These are phyloP conservation scores for Dasyprocta punctata DNA, from an alignment of 2,113 vertebrate species.

Conservation along the genomic window DNA sequence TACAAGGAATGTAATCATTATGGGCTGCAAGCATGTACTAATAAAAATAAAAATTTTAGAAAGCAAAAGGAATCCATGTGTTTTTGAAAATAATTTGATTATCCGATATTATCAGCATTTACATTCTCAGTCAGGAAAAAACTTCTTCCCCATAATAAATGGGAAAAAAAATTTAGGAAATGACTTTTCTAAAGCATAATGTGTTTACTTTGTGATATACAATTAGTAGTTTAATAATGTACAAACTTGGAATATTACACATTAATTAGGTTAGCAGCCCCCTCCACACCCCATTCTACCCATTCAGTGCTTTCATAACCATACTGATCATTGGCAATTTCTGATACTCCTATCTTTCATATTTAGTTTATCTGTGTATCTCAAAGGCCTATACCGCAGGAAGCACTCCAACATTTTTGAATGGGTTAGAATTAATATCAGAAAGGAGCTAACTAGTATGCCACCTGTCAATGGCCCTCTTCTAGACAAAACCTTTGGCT, in stretches of 20 bases:
- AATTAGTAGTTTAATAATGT: background rate
- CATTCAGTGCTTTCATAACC: background rate
- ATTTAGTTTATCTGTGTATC: conserved; percentile 22
- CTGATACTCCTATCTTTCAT: background rate
- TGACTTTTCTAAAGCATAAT: background rate
- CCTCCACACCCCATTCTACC: background rate
- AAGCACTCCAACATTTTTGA: conserved; percentile 14
- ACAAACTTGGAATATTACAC: background rate
- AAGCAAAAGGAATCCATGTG: background rate
- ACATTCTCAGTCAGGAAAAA: conserved; percentile 23
- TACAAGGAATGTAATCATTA: background rate
- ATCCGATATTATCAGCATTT: conserved; percentile 17
- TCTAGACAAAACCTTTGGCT: conserved; percentile 30
- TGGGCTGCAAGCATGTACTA: background rate
- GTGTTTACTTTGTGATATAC: background rate
- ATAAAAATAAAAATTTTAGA: background rate
- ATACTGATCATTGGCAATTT: background rate
- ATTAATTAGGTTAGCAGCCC: background rate
- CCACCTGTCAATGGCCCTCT: background rate
- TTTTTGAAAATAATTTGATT: conserved; percentile 43
- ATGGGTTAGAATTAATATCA: background rate
- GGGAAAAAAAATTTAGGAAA: background rate
- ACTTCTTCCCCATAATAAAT: background rate
- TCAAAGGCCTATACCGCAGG: background rate
- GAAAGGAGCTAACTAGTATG: background rate